A percentile compares a stretch with the other conserved stretches of the same genome.
These are phyloP conservation scores for Diaphora mendica DNA, from an alignment of 2,888 invertebrate genomes.

Conservation along the genomic window DNA sequence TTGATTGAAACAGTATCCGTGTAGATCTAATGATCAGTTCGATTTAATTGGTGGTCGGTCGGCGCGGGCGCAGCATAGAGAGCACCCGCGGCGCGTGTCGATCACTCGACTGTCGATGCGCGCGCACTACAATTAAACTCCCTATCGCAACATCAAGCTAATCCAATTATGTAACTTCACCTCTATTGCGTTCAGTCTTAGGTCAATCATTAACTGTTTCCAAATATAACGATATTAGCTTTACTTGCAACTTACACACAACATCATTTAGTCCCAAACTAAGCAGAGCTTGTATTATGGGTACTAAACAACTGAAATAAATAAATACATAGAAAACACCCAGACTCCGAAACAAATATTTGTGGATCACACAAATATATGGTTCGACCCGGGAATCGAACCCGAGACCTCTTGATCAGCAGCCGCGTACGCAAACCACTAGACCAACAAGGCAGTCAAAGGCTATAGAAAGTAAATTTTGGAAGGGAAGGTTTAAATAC, in stretches of 20 bases:
- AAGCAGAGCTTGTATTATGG: too few species aligned
- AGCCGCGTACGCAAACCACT: too few species aligned
- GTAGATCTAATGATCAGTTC: slow-evolving; percentile 51
- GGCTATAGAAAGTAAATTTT: neutral
- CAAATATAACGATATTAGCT: slow-evolving; percentile 55
- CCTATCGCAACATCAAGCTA: slow-evolving; percentile 74
- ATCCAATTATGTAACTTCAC: slow-evolving; percentile 82
- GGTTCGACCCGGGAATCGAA: too few species aligned
- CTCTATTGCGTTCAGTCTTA: slow-evolving; percentile 68
- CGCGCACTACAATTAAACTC: slow-evolving; percentile 79
- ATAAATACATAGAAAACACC: too few species aligned
- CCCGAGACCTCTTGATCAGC: too few species aligned
- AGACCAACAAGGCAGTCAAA: too few species aligned
- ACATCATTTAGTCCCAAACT: too few species aligned
- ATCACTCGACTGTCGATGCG: slow-evolving; percentile 69
- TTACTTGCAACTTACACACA: slow-evolving; percentile 24
- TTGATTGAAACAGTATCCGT: slow-evolving; percentile 56
- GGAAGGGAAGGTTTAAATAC: neutral
- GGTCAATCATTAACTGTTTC: slow-evolving; percentile 70
- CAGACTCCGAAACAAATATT: too few species aligned
- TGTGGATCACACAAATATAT: too few species aligned
- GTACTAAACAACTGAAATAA: too few species aligned
- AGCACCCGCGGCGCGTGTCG: slow-evolving; percentile 79
- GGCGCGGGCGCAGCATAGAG: slow-evolving; percentile 72
- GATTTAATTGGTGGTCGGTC: slow-evolving; percentile 63